Evolutionary conservation across 2,113 vertebrate genomes (phyloP), one percentile per base, ranked within the genome.

Genomic region (Ciconia stormi): DNA sequence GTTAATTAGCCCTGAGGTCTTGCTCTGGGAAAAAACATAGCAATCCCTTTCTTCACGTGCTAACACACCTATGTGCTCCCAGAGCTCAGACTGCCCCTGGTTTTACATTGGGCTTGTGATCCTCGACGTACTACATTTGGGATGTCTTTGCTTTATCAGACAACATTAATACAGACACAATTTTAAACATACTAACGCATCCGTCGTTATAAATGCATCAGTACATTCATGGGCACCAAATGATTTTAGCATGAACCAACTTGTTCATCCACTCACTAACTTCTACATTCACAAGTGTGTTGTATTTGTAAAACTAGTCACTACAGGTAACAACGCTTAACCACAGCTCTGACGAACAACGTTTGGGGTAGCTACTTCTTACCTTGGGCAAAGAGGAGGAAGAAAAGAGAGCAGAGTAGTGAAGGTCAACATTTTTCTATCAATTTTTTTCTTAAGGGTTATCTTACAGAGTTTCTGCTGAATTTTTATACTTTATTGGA

Each of bases 51-150:
- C 38, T 38, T 38, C 38, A 38, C 8, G 38, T 38, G 38, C 38
- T 38, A 38, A 38, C 38, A 38, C 38, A 76, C 3, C 30, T 36
- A 14, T 13, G n/a, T 72, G 62, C 3, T 85, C 42, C 34, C 78
- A 89, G 50, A 94, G 42, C 69, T 78, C 84, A 87, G 36, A n/a
- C 10, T 82, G 53, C 55, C n/a, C 36, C 50, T 74, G 47, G 27
- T 42, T 89, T 78, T 71, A 32, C 70, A 34, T 0, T 23, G 30
- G 17, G 27, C 11, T 65, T 47, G 30, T 36, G 44, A 72, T 82
- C 30, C 44, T 85, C 7, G 1, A 38, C 2, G 2, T 13, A 30
- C 40, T 62, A 29, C 3, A 0, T 36, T n/a, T 76, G 73, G 22
- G 34, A 72, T 50, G 6, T 16, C 84, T 50, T 78, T 6, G 1